Conservation (phyloP, 2,797 vertebrate species). For the Scolopax rusticola region DNA sequence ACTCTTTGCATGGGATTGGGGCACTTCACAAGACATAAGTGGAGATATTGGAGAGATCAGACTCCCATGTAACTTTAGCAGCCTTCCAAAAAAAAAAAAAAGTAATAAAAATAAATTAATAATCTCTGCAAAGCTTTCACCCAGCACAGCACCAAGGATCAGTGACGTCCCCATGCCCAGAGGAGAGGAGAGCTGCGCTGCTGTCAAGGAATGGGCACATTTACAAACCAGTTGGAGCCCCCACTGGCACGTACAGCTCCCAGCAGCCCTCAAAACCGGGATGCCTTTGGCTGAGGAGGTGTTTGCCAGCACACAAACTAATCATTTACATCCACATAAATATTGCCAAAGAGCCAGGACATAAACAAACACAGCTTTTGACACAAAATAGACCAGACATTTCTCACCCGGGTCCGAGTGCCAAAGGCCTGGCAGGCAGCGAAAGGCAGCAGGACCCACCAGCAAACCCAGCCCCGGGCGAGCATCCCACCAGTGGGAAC, state of each 20-base stretch:
- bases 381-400: not conserved
- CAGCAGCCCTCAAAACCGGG: not conserved
- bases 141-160: not conserved
- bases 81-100: not conserved
- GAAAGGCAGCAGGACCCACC: not conserved
- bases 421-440: not conserved
- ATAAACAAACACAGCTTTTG: not conserved
- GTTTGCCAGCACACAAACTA: not conserved
- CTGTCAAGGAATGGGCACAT: not conserved
- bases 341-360: not conserved
- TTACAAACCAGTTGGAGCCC: not conserved
- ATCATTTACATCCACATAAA: not conserved
- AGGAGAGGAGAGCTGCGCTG: not conserved
- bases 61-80: not conserved
- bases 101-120: no score
- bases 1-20: not conserved
- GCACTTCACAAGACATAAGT: not conserved
- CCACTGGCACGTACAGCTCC: not conserved
- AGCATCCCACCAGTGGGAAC: not conserved
- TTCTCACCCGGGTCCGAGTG: not conserved
- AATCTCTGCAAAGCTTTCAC: not conserved
- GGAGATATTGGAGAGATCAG: not conserved
- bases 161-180: not conserved
- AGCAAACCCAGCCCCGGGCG: not conserved
- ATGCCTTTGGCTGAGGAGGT: not conserved